These are phyloP conservation scores for Blomia tropicalis DNA, from an alignment of 2,888 invertebrate species.

Conservation along the genomic window DNA sequence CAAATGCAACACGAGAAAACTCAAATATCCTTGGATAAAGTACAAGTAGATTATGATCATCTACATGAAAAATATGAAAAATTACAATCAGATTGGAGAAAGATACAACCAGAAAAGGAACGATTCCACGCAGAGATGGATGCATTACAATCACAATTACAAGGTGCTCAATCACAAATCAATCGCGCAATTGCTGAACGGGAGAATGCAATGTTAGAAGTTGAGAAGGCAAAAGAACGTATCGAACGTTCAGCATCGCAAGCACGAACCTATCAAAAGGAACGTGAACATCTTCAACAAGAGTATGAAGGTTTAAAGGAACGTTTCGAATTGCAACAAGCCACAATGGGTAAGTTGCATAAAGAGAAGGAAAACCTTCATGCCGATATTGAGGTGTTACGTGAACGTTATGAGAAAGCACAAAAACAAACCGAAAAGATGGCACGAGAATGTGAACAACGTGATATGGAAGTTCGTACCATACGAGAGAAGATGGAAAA, in stretches of 20 bases:
- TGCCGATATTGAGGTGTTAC: slow-evolving; percentile 66
- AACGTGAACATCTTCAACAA: slow-evolving; percentile 62
- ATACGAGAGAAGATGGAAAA: slow-evolving; percentile 79
- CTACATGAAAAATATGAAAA: slow-evolving; percentile 33
- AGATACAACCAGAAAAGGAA: slow-evolving; percentile 64
- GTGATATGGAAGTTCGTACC: slow-evolving; percentile 64
- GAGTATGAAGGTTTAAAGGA: slow-evolving; percentile 67
- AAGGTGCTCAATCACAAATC: slow-evolving; percentile 66
- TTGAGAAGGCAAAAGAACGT: slow-evolving; percentile 70
- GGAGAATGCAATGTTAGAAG: slow-evolving; percentile 64
- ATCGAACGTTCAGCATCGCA: slow-evolving; percentile 66
- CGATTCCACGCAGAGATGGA: slow-evolving; percentile 78
- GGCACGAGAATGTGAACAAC: slow-evolving; percentile 70
- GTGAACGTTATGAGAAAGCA: slow-evolving; percentile 74
- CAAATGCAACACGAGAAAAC: slow-evolving; percentile 80
- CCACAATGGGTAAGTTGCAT: slow-evolving; percentile 61
- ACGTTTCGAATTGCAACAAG: slow-evolving; percentile 61
- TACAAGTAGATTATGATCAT: slow-evolving; percentile 43
- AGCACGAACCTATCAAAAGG: slow-evolving; percentile 64
- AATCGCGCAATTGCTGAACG: slow-evolving; percentile 75
- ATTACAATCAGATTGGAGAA: slow-evolving; percentile 30
- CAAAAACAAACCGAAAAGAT: slow-evolving; percentile 33
- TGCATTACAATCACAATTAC: slow-evolving; percentile 71
- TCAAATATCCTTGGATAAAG: slow-evolving; percentile 63
- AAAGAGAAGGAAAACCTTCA: slow-evolving; percentile 67